Base-by-base conservation (phyloP, 2,113 vertebrate genomes). In the Nipponia nippon region DNA sequence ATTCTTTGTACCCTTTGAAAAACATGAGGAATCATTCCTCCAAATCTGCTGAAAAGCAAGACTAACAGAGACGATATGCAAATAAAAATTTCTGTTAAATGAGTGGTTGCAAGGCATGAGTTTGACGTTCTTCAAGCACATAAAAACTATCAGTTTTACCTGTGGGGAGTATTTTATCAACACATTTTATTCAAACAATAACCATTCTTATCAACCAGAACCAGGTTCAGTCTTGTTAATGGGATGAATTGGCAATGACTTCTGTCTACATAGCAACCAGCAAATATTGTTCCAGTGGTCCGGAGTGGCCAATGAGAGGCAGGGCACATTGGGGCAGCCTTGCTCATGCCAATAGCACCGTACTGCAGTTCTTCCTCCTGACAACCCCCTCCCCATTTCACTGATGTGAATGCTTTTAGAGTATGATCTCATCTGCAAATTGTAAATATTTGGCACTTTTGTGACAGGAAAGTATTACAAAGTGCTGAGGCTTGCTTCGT, bases 221-320 rank as follows among this genome's bases (percentile, higher is more conserved):
- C 94, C 97, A 98, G 95, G 96, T 97, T 98, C 93, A 97, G 88
- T 92, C 94, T 88, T 96, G 95, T 96, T 97, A 95, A 95, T 88
- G 63, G 67, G 91, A 61, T 87, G 86, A 96, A 76, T 89, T 98
- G 97, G 97, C 98, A 97, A 75, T 62, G 71, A 40, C 15, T 89
- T 70, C 65, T 90, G 87, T 95, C 93, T 91, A 58, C 98, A 92
- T 98, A 98, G 97, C 97, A 98, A 98, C 98, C 87, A 62, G 78
- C 92, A 98, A 98, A 98, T 98, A 98, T 98, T 98, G 93, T 97
- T 91, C 44, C 81, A 89, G 38, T 29, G 50, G 61, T 71, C 17
- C 11, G 0, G 25, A 89, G 96, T 86, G 95, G 83, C 96, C 94
- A 91, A 56, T 63, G 84, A 90, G 94, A 83, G 77, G 30, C 8